Conservation (phyloP, 2,888 invertebrate species). For the Alviniconcha strummeri region DNA sequence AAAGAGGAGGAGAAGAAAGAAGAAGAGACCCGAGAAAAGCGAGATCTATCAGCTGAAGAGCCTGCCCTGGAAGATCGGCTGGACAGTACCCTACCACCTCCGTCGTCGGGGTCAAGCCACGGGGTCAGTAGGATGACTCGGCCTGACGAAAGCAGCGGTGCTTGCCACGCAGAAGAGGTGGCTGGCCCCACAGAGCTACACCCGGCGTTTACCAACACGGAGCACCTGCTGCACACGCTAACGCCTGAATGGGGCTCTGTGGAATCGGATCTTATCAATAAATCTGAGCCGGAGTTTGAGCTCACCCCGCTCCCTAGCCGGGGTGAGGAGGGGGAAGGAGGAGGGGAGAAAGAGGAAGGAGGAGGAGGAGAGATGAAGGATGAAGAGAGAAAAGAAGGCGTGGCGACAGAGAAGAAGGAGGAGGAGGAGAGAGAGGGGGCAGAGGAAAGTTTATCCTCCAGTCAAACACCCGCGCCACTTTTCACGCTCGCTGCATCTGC, state of each 20-base stretch:
- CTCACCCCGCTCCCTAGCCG: no score
- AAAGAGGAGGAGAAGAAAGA: no score
- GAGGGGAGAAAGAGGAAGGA: neutral
- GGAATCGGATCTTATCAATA: slow-evolving; percentile 21
- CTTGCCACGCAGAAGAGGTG: no score
- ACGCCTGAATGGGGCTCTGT: neutral
- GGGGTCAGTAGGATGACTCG: no score
- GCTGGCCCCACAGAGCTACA: neutral
- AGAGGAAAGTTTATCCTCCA: neutral
- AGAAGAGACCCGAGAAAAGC: no score
- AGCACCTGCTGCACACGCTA: neutral
- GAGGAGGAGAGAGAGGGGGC: neutral
- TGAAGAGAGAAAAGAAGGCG: neutral
- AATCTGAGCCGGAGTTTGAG: neutral
- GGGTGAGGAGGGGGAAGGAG: neutral
- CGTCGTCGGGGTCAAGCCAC: no score
- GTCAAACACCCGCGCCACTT: neutral
- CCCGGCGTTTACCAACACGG: neutral
- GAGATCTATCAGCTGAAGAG: no score
- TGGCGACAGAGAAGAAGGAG: neutral
- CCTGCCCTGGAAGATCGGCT: no score
- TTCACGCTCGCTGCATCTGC: slow-evolving; percentile 1
- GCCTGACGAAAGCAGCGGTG: no score
- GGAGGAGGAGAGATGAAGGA: neutral
- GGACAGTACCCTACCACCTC: no score